These are phyloP conservation scores for Leptinotarsa juncta DNA, from an alignment of 2,888 invertebrate genomes.

Conservation along the genomic window DNA sequence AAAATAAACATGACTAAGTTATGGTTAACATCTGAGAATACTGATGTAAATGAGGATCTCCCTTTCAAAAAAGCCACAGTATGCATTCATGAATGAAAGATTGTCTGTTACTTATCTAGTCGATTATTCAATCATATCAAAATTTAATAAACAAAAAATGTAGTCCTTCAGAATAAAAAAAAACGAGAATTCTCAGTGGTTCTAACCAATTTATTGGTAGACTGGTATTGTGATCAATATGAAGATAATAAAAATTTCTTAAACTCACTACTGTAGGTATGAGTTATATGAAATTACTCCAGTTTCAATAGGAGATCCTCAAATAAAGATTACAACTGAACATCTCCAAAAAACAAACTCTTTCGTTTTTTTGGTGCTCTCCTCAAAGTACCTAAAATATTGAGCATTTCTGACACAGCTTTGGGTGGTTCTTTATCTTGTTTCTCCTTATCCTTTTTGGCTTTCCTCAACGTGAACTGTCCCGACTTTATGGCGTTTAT, in stretches of 20 bases:
- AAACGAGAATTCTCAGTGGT: background rate
- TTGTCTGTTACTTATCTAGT: background rate
- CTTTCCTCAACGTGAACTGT: constrained; percentile 76
- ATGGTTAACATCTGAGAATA: constrained; percentile 20
- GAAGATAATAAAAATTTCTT: too few relatives aligned
- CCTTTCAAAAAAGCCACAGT: background rate
- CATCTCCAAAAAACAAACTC: constrained; percentile 50
- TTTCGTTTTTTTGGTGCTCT: constrained; percentile 67
- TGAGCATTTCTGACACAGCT: constrained; percentile 76
- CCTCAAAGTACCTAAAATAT: constrained; percentile 74
- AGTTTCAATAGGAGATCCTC: constrained; percentile 4
- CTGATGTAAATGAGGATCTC: constrained; percentile 17
- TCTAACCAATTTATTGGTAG: too few relatives aligned
- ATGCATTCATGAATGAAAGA: background rate
- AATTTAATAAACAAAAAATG: background rate
- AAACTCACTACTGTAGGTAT: too few relatives aligned
- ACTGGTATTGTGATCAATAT: too few relatives aligned
- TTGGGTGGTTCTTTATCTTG: constrained; percentile 73
- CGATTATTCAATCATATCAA: background rate
- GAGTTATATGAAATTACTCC: background rate
- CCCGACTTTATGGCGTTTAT: constrained; percentile 83
- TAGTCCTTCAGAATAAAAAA: background rate
- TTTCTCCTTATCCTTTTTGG: constrained; percentile 69
- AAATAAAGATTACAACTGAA: constrained; percentile 36
- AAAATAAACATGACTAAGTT: constrained; percentile 15